Percentiles rank a stretch among this genome's conserved stretches.
These are phyloP conservation scores for Gymnoscopelus braueri DNA, from an alignment of 2,797 vertebrate species.

Conservation along the genomic window DNA sequence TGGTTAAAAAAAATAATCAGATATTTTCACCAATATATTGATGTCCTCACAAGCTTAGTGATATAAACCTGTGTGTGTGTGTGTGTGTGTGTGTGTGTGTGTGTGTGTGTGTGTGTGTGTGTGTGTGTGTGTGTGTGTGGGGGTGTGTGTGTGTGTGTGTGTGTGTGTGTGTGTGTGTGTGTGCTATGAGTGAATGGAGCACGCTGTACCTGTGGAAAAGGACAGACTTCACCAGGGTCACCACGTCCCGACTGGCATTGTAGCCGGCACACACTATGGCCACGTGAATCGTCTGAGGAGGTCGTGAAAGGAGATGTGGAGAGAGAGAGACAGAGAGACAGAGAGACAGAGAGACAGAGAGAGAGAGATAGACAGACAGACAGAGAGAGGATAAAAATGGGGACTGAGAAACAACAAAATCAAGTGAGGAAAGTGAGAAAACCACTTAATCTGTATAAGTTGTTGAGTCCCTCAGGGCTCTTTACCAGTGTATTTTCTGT, in stretches of 20 bases:
- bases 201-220: constrained; percentile 93
- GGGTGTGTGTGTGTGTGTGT: neutral
- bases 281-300: constrained; percentile 92
- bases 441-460: neutral
- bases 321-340: constrained; percentile 5
- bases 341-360: neutral
- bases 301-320: constrained; percentile 4
- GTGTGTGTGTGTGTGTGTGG: constrained; percentile 11
- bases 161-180: neutral
- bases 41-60: no score
- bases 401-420: neutral
- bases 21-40: no score
- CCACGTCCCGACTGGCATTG: constrained; percentile 97
- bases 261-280: constrained; percentile 98
- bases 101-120: constrained; percentile 19
- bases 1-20: no score
- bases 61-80: neutral
- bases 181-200: neutral
- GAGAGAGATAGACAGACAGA: neutral
- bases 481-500: no score
- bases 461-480: neutral
- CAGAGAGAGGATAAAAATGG: neutral
- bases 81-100: constrained; percentile 21
- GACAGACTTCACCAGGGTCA: constrained; percentile 97
- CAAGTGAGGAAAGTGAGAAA: no score